A percentile compares a stretch with the other conserved stretches of the same genome.
phyloP scores from a whole-genome alignment of 2,797 vertebrate genomes.

The Ibycter americanus region DNA sequence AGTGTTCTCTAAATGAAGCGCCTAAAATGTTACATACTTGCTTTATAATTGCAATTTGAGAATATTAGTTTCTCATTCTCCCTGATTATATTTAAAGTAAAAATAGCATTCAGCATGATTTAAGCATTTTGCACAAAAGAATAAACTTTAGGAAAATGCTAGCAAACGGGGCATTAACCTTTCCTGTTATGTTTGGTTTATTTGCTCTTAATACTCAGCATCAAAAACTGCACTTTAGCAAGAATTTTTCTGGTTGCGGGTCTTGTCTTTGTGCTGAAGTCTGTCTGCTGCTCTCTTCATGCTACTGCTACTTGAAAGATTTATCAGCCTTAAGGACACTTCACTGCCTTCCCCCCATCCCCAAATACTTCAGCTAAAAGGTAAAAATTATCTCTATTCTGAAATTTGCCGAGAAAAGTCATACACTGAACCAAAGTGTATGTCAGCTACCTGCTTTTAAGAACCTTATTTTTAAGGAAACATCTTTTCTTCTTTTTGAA shows the following conservation, averaged over 20 bases:
- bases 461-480: background rate
- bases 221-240: background rate
- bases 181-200: background rate
- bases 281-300: background rate
- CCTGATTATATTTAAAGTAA: constrained; percentile 57
- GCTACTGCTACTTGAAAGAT: background rate
- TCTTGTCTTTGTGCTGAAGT: background rate
- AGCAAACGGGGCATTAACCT: background rate
- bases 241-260: background rate
- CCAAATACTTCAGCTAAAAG: background rate
- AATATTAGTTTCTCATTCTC: constrained; percentile 70
- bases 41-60: constrained; percentile 74
- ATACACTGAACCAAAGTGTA: background rate
- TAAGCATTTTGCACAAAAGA: background rate
- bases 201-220: constrained; percentile 3
- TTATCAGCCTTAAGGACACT: background rate
- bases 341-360: background rate
- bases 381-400: background rate
- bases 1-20: constrained; percentile 70
- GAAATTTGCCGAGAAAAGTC: background rate
- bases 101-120: background rate
- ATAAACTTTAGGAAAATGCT: background rate
- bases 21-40: constrained; percentile 65
- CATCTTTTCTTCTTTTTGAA: background rate
- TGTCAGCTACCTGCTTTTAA: background rate